These are phyloP conservation scores for Trisateles emortualis DNA, from an alignment of 2,888 invertebrate species.

Conservation along the genomic window DNA sequence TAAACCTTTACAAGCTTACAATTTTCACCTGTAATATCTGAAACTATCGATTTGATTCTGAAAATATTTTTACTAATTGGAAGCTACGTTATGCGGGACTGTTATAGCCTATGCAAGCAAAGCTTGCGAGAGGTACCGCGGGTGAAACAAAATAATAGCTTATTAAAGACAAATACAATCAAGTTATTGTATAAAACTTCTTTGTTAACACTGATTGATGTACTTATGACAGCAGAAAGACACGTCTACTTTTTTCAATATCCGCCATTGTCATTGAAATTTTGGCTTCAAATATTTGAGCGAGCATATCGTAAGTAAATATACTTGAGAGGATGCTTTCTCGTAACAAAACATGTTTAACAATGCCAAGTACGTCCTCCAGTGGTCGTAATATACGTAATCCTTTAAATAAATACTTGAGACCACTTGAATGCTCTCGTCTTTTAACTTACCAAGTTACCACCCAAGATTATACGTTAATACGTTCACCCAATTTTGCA, in stretches of 20 bases:
- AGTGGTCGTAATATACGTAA: constrained; percentile 72
- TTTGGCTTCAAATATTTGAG: constrained; percentile 37
- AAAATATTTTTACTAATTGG: too few species aligned
- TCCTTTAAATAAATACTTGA: constrained; percentile 77
- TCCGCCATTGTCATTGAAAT: constrained; percentile 35
- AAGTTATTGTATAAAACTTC: constrained; percentile 5
- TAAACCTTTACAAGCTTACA: too few species aligned
- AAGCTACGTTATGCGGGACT: too few species aligned
- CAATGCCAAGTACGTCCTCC: constrained; percentile 50
- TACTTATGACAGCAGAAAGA: constrained; percentile 10
- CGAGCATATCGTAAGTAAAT: constrained; percentile 43
- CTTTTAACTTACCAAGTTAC: constrained; percentile 56
- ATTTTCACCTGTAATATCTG: too few species aligned
- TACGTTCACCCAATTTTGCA: constrained; percentile 58
- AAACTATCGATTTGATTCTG: too few species aligned
- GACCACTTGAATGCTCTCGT: constrained; percentile 62
- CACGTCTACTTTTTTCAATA: constrained; percentile 8
- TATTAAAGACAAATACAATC: constrained; percentile 1
- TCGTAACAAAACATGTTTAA: constrained; percentile 66
- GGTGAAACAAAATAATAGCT: too few species aligned
- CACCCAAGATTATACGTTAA: constrained; percentile 66
- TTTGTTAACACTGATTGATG: constrained; percentile 15
- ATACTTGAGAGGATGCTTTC: constrained; percentile 43
- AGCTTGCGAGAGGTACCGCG: too few species aligned
- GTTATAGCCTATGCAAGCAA: too few species aligned